Base-by-base conservation (phyloP, 2,888 invertebrate genomes). In the Ernsta delagoae region DNA sequence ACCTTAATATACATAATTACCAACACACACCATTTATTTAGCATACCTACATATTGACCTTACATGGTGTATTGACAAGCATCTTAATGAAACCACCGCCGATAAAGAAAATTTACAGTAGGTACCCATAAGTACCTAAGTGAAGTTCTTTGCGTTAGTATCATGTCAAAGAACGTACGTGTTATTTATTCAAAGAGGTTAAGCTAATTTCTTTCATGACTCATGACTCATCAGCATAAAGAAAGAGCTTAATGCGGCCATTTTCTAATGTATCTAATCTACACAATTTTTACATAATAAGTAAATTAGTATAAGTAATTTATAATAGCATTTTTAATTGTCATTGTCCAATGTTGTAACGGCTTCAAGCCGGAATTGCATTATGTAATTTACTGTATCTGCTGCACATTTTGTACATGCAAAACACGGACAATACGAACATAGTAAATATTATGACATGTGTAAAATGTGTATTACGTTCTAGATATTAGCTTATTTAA, bases 41-140 rank as follows among this genome's bases (percentile, higher is more conserved):
- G 31, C 56, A 56, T n/a, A n/a, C n/a, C n/a, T 56, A 56, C 56
- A 68, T 68, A 68, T 57, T 68, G 68, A 45, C 57, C n/a, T 68
- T 57, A 57, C 48, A n/a, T n/a, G n/a, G 57, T 56, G 36, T 41
- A 45, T 53, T 39, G 54, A 57, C 57, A 62, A 68, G 68, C 61
- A 68, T 68, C 36, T 43, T 62, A 68, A 68, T 62, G 68, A 68
- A 62, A 57, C 12, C 34, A 45, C 8, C 12, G 56, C 24, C 16
- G 50, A 43, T 64, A 34, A 24, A 53, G 56, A 56, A 62, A 67
- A 54, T 60, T 53, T 67, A 57, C 56, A 56, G n/a, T n/a, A n/a
- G n/a, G 56, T 67, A 41, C 24, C 24, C 3, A 24, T n/a, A n/a
- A n/a, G n/a, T 60, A 11, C 5, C 5, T 41, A 41, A 56, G 43